These are phyloP conservation scores for Carassius auratus DNA, from an alignment of 2,113 vertebrate species.

Conservation along the genomic window DNA sequence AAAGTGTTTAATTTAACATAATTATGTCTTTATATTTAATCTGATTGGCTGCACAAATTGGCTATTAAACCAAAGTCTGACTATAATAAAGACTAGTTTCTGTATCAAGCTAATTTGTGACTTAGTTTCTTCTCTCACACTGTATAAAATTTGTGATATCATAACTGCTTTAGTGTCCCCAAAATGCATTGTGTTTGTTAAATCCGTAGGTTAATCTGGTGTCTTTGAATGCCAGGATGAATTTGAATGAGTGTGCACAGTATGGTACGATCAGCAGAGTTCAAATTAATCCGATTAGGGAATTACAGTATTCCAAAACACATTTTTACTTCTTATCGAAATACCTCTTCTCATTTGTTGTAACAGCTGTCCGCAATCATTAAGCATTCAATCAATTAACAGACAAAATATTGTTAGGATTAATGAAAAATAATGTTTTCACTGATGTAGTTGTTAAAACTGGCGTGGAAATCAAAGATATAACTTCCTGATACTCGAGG, in stretches of 20 bases:
- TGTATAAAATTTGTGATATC: neutral
- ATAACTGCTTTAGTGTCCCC: neutral
- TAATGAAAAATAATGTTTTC: neutral
- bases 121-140: no score
- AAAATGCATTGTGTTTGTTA: neutral
- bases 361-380: neutral
- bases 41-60: no score
- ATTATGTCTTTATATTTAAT: no score
- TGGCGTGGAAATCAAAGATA: neutral
- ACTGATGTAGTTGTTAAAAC: neutral
- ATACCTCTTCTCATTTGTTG: neutral
- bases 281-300: slow-evolving; percentile 42
- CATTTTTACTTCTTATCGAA: slow-evolving; percentile 20
- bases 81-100: no score
- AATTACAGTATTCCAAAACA: slow-evolving; percentile 39
- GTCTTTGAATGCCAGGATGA: neutral
- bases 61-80: no score
- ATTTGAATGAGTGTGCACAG: neutral
- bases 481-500: neutral
- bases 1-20: no score
- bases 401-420: neutral
- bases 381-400: neutral
- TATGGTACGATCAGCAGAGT: neutral
- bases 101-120: no score
- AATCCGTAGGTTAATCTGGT: neutral